Conservation (phyloP, 2,113 vertebrate genomes). For the Etheostoma cragini region DNA sequence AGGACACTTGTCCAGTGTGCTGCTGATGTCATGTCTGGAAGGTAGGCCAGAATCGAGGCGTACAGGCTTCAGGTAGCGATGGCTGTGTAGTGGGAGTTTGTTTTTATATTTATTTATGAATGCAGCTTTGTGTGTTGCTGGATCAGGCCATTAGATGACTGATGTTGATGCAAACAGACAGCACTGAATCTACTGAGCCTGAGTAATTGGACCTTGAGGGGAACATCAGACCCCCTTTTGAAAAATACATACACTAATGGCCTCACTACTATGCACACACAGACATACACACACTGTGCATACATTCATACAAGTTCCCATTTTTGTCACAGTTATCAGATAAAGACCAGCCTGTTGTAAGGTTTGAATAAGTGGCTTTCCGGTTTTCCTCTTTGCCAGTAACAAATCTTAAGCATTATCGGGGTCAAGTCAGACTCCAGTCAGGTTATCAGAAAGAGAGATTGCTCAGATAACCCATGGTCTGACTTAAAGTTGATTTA, state of each 20-base stretch:
- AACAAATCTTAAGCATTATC: conserved; percentile 1
- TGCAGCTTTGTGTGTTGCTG: conserved; percentile 11
- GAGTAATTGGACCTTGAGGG: conserved; percentile 67
- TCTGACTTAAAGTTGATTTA: not conserved
- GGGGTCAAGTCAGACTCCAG: conserved; percentile 5
- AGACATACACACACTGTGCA: not conserved
- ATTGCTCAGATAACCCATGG: conserved; percentile 7
- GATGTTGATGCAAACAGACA: conserved; percentile 53
- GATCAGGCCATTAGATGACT: conserved; percentile 37
- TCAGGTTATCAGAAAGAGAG: conserved; percentile 12
- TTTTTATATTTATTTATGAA: conserved; percentile 17
- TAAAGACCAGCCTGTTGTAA: conserved; percentile 28
- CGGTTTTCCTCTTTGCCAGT: not conserved
- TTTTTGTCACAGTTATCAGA: conserved; percentile 40
- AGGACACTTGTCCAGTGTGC: conserved; percentile 11
- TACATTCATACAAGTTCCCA: too few relatives aligned
- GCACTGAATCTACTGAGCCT: conserved; percentile 40
- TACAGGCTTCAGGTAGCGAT: not conserved
- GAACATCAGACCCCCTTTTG: conserved; percentile 44
- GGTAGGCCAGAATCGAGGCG: not conserved
- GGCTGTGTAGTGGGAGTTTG: not conserved
- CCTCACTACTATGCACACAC: not conserved
- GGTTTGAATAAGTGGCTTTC: conserved; percentile 49
- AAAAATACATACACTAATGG: conserved; percentile 16
- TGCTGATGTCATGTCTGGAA: conserved; percentile 21